Base-by-base conservation (phyloP, 2,888 invertebrate genomes). In the Venusia cambrica region DNA sequence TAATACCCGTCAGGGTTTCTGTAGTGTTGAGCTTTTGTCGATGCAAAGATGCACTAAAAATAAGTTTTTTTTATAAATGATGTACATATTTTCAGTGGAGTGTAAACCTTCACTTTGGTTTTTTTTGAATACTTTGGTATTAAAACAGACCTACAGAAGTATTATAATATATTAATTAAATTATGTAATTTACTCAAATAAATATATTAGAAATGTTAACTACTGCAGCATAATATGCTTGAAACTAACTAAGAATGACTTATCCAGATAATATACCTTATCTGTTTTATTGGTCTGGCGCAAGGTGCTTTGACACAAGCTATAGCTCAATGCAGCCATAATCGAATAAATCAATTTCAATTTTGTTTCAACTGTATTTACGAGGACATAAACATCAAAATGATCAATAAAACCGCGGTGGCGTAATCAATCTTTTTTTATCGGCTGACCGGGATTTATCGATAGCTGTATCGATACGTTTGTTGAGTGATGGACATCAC, bases 1-100 rank as follows among this genome's bases (percentile, higher is more conserved):
- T 80, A 81, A 79, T 83, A 83, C 83, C 69, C 64, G 80, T 76
- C 78, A 74, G 65, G 67, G n/a, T n/a, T n/a, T 51, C 17, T 47
- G 71, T 76, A 83, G 83, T 62, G 77, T 72, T 63, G 74, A 38
- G 40, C 45, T 51, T 50, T 43, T 62, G 57, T 66, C 65, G 68
- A 68, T 56, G n/a, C n/a, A n/a, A n/a, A n/a, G n/a, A n/a, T n/a
- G n/a, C n/a, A n/a, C n/a, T n/a, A n/a, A n/a, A n/a, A n/a, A n/a
- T n/a, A n/a, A n/a, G n/a, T n/a, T n/a, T n/a, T n/a, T n/a, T n/a
- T n/a, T n/a, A n/a, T n/a, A n/a, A n/a, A n/a, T n/a, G n/a, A n/a
- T n/a, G n/a, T n/a, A n/a, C n/a, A n/a, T n/a, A n/a, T n/a, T n/a
- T n/a, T n/a, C n/a, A n/a, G n/a, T n/a, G n/a, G n/a, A n/a, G n/a